Base-by-base conservation (phyloP, 2,888 invertebrate genomes). In the Bursaphelenchus okinawaensis region DNA sequence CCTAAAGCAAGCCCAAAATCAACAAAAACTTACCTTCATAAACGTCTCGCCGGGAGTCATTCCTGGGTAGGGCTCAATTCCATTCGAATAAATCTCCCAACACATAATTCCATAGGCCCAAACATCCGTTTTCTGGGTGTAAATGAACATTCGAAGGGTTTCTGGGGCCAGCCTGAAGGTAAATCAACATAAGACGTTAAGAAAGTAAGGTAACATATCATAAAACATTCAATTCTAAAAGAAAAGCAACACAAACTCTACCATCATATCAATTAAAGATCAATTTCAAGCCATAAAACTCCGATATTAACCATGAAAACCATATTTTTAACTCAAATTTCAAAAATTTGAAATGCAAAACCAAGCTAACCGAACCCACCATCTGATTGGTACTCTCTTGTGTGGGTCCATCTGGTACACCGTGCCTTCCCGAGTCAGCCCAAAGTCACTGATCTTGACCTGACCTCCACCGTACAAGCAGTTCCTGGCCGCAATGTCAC, bases 41-140 rank as follows among this genome's bases (percentile, higher is more conserved):
- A 70, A 62, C 3, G 68, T 72, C 76, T 74, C 71, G 2, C 70
- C 74, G n/a, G 56, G 56, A 20, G n/a, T 52, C 52, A 52, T 52
- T 24, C 62, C 62, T 23, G 73, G 72, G 59, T 75, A 76, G n/a
- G 76, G 76, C 28, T 76, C 75, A 19, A 64, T 65, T 4, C 74
- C 75, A 31, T 75, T 69, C 22, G 62, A 7, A 24, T 58, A 57
- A 31, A 66, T 66, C 66, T 66, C 66, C 66, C 66, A 66, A 58
- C 57, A 52, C 52, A 52, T 52, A 19, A 52, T 20, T 16, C 56
- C 56, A 27, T 23, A 56, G 1, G 27, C 29, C 26, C 23, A 74
- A 1, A 74, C 74, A 52, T 76, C 76, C 1, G 72, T 66, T 26
- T 73, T 71, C 52, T 64, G 62, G 6, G 69, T 66, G 66, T 71